A percentile compares a stretch with the other conserved stretches of the same genome.
Evolutionary conservation across 2,113 vertebrate species (phyloP).

Genomic region (Passer montanus): DNA sequence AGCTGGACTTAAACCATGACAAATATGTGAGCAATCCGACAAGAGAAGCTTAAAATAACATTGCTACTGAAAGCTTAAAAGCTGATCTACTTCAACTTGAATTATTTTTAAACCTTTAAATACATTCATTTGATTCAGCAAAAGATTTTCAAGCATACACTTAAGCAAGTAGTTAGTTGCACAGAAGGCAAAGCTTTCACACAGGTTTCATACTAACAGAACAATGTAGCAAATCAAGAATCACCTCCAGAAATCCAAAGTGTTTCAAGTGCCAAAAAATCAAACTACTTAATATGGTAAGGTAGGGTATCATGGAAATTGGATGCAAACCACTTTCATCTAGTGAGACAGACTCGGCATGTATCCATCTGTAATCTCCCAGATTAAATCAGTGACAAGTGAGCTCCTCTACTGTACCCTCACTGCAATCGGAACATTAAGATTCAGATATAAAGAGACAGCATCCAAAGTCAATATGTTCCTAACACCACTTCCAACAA

Average conservation of each 20-base stretch:
- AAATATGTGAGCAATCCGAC: not conserved
- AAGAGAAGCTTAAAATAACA: not conserved
- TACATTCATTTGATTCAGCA: not conserved
- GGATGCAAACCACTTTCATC: not conserved
- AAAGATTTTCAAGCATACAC: not conserved
- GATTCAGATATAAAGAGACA: not conserved
- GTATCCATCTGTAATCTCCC: not conserved
- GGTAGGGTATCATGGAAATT: not conserved
- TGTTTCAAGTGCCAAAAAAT: not conserved
- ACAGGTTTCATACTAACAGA: not conserved
- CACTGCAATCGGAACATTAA: not conserved
- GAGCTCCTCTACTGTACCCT: not conserved
- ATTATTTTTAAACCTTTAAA: not conserved
- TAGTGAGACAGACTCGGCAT: not conserved
- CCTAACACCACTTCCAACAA: not conserved
- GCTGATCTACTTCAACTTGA: not conserved
- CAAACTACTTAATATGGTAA: not conserved
- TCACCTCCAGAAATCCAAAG: not conserved
- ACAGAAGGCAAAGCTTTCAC: not conserved
- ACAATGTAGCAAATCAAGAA: not conserved
- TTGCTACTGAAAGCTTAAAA: not conserved
- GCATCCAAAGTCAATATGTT: not conserved
- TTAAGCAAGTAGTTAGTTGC: not conserved
- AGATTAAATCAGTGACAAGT: not conserved
- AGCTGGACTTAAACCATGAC: not conserved